A percentile compares a stretch with the other conserved stretches of the same genome.
Evolutionary conservation across 2,888 invertebrate genomes (phyloP).

Genomic region (Chrysopilus asiliformis): DNA sequence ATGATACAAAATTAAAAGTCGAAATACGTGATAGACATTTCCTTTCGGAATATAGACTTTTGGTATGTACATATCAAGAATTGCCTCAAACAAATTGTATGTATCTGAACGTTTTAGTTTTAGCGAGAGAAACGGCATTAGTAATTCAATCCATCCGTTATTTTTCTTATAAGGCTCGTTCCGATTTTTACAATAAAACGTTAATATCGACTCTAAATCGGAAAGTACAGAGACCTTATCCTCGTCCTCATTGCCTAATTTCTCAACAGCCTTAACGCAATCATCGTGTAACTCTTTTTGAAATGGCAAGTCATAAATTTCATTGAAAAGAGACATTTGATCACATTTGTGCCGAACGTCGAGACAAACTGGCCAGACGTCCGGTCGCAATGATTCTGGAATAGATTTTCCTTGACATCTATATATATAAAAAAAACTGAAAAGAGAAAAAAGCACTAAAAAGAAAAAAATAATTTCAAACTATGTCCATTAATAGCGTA

Average conservation of each 20-base stretch:
- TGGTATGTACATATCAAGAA: constrained; percentile 82
- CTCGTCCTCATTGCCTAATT: constrained; percentile 86
- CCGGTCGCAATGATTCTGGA: constrained; percentile 65
- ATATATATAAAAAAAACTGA: too few species aligned
- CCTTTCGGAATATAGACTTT: constrained; percentile 55
- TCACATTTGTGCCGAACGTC: constrained; percentile 65
- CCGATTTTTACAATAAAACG: constrained; percentile 87
- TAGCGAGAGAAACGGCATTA: constrained; percentile 75
- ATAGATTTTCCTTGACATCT: constrained; percentile 76
- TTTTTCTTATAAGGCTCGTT: constrained; percentile 59
- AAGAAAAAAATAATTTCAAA: too few species aligned
- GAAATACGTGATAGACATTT: constrained; percentile 56
- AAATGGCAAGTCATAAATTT: constrained; percentile 90
- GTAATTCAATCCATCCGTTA: constrained; percentile 87
- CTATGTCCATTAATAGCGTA: too few species aligned
- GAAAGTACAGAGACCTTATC: constrained; percentile 84
- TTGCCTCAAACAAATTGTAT: constrained; percentile 86
- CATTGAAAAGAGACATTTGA: constrained; percentile 74
- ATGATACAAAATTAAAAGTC: constrained; percentile 81
- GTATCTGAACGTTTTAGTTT: constrained; percentile 75
- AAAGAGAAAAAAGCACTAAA: too few species aligned
- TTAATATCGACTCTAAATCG: constrained; percentile 92
- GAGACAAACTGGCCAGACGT: constrained; percentile 81
- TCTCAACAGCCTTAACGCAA: constrained; percentile 76
- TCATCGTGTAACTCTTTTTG: constrained; percentile 79